Evolutionary conservation across 2,797 vertebrate species (phyloP).

Genomic region (Rhinichthys osculus): DNA sequence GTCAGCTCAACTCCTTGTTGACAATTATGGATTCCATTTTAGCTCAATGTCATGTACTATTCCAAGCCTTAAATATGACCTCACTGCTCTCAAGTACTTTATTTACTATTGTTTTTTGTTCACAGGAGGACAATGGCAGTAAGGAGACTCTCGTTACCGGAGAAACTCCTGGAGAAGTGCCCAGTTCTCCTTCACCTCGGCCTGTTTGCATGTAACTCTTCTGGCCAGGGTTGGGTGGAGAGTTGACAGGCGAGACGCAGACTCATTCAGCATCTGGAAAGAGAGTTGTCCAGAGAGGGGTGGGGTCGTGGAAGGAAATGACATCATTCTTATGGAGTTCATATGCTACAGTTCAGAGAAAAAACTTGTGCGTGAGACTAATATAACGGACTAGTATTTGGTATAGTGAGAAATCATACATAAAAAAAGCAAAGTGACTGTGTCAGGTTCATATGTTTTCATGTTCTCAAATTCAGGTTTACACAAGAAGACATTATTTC

Average conservation of each 20-base stretch:
- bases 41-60: background rate
- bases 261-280: conserved; percentile 77
- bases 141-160: conserved; percentile 32
- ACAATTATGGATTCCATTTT: conserved; percentile 17
- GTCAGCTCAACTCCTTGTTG: conserved; percentile 21
- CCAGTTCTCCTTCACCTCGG: conserved; percentile 76
- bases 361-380: conserved; percentile 14
- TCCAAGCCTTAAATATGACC: background rate
- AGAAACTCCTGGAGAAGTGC: conserved; percentile 46
- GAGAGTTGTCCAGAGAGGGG: conserved; percentile 46
- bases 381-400: conserved; percentile 11
- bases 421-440: conserved; percentile 2
- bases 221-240: conserved; percentile 76
- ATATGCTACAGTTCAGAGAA: conserved; percentile 42
- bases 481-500: background rate
- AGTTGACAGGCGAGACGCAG: conserved; percentile 74
- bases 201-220: conserved; percentile 71
- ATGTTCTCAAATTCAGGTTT: background rate
- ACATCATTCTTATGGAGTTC: conserved; percentile 60
- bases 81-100: background rate
- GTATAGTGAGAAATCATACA: conserved; percentile 13
- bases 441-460: background rate
- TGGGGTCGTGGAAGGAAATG: conserved; percentile 57
- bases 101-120: conserved; percentile 17
- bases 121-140: conserved; percentile 20